Evolutionary conservation across 1,140 invertebrate genomes (phyloP), one percentile per base, ranked within the genome.

Genomic region (Aphelenchoides besseyi): DNA sequence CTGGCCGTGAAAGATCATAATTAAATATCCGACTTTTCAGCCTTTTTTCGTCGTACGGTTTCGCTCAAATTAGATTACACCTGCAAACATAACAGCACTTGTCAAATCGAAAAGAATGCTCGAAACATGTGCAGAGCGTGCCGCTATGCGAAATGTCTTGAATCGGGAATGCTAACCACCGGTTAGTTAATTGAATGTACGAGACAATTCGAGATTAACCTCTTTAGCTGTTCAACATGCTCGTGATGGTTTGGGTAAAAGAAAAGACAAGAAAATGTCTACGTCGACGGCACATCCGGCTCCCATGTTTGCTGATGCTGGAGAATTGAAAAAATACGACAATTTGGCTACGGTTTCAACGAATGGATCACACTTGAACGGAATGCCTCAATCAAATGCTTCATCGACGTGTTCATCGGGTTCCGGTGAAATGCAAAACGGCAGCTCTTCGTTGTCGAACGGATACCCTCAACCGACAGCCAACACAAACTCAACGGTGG

Each of bases 111-210:
- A 18, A 79, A 72, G 28, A 79, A 29, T 52, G 76, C 76, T 2
- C 48, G 76, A 36, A 77, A 77, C 41, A 77, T 77, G 78, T 77
- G 76, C 35, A 62, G 76, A 26, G 5, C 76, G 26, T 77, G 76
- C 33, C 78, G 76, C 30, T 77, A 67, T 36, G 26, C 71, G 33
- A 77, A 77, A 52, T 77, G 76, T 36, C 53, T 77, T n/a, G 2
- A 32, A n/a, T 35, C 70, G n/a, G 78, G 78, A 33, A 80, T 77
- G 78, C 61, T 76, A 8, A 77, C 76, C 8, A 55, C 77, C 33
- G 74, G 72, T 74, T 70, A 69, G 66, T 30, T 61, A 18, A 18
- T 61, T 18, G n/a, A 61, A n/a, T 61, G 1, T 29, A 29, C 41
- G 5, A 1, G 2, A n/a, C n/a, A n/a, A n/a, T n/a, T n/a, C n/a